These are phyloP conservation scores for Chrysogorgia sp. DNA, from an alignment of 92 coral and sea anemone genomes.

Conservation along the genomic window DNA sequence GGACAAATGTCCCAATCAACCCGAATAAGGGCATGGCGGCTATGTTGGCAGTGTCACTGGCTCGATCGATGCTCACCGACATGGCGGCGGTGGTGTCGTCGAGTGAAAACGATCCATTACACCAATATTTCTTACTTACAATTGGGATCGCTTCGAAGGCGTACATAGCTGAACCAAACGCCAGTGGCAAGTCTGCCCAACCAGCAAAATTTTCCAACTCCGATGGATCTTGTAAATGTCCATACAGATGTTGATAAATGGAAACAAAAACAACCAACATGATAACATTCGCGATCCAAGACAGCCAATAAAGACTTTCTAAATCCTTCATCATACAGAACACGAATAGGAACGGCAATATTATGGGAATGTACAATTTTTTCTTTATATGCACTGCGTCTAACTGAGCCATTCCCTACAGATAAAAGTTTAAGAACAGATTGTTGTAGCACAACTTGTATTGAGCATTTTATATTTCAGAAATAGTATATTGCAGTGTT, in stretches of 20 bases:
- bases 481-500: no score
- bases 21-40: no score
- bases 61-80: no score
- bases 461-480: not conserved
- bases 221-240: constrained; percentile 64
- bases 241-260: constrained; percentile 66
- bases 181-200: constrained; percentile 49
- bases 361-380: constrained; percentile 75
- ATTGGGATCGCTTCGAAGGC: constrained; percentile 41
- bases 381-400: constrained; percentile 65
- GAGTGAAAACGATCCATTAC: no score
- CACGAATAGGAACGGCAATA: constrained; percentile 74
- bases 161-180: constrained; percentile 26
- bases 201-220: constrained; percentile 67
- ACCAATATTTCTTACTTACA: constrained; percentile 17
- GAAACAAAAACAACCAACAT: constrained; percentile 63
- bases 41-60: no score
- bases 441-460: not conserved
- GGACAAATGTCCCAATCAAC: no score
- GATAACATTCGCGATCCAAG: constrained; percentile 74
- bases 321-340: constrained; percentile 79
- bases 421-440: not conserved
- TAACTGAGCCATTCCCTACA: constrained; percentile 52
- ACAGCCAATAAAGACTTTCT: constrained; percentile 71
- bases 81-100: no score